Evolutionary conservation across 37 sponge, comb jelly and placozoan species (phyloP), one percentile per base, ranked within the genome.

Genomic region (Oscarella lobularis): DNA sequence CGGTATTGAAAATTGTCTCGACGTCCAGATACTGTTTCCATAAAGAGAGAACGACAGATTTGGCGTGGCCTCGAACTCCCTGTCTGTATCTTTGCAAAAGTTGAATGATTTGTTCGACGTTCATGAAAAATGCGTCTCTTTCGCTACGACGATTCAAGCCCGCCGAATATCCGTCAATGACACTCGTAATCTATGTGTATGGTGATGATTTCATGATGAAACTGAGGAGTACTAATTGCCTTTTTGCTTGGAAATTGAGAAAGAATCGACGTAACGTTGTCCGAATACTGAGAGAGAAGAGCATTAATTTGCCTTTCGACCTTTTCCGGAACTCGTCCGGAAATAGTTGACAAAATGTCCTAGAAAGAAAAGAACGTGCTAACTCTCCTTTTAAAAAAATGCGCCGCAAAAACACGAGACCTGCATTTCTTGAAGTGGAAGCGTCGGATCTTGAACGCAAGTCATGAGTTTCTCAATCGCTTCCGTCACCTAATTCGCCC

Each of bases 181-280:
- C 41, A 6, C 39, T 48, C 20, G 9, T 20, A 48, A 48, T 48
- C 60, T 48, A 48, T 27, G 20, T n/a, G n/a, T n/a, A n/a, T n/a
- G n/a, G n/a, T n/a, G n/a, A n/a, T n/a, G n/a, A 48, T 48, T 27
- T 48, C 60, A 48, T 48, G 14, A 27, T 20, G 9, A 48, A 9
- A 48, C 9, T 38, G 31, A 2, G 34, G 4, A 27, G 27, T 30
- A 76, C 2, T 37, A 80, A 36, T 60, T 31, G 83, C 87, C 83
- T 80, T 81, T 33, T 81, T 80, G 29, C 84, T 82, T 0, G 96
- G 96, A 69, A 95, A 95, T 83, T 91, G 96, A 31, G 74, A 68
- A 32, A 95, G 66, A 31, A 95, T 82, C 0, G 92, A 91, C 32
- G 92, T 95, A 66, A 88, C 73, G 67, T 95, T 91, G 73, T 77